These are phyloP conservation scores for Burhinus oedicnemus DNA, from an alignment of 2,113 vertebrate species.

Conservation along the genomic window DNA sequence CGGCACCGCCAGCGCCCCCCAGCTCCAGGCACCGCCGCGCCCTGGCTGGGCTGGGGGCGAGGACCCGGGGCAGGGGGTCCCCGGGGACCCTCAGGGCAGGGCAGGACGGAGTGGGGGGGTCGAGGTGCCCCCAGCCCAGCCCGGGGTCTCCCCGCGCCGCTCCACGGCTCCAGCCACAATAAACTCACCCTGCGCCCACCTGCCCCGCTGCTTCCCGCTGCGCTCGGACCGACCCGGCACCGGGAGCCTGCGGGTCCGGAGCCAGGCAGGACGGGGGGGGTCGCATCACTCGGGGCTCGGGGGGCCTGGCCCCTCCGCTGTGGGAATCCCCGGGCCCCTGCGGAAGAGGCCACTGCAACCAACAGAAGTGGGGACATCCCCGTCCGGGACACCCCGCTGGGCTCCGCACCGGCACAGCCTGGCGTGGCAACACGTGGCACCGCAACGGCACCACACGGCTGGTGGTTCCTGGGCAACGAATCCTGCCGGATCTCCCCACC, in stretches of 20 bases:
- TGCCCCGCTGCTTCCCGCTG: neutral
- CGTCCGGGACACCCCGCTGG: too few species aligned
- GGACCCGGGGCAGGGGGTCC: neutral
- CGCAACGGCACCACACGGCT: too few species aligned
- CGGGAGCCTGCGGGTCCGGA: neutral
- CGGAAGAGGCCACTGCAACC: too few species aligned
- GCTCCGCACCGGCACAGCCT: too few species aligned
- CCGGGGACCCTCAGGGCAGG: neutral
- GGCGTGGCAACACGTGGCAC: too few species aligned
- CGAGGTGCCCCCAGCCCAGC: neutral
- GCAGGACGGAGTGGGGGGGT: too few species aligned
- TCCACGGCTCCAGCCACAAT: neutral
- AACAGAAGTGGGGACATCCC: too few species aligned
- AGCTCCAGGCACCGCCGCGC: fast-evolving
- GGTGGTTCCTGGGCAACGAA: too few species aligned
- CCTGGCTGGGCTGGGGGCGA: neutral
- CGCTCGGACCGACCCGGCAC: neutral
- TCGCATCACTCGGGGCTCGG: fast-evolving
- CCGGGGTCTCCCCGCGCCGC: neutral
- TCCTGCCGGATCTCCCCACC: too few species aligned
- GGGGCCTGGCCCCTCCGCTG: fast-evolving
- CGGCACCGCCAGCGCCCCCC: neutral
- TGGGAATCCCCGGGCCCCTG: fast-evolving
- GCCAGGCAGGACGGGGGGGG: too few species aligned
- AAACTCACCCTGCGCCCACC: neutral